Base-by-base conservation (phyloP, 1,140 invertebrate genomes). In the Drosophila rufa region DNA sequence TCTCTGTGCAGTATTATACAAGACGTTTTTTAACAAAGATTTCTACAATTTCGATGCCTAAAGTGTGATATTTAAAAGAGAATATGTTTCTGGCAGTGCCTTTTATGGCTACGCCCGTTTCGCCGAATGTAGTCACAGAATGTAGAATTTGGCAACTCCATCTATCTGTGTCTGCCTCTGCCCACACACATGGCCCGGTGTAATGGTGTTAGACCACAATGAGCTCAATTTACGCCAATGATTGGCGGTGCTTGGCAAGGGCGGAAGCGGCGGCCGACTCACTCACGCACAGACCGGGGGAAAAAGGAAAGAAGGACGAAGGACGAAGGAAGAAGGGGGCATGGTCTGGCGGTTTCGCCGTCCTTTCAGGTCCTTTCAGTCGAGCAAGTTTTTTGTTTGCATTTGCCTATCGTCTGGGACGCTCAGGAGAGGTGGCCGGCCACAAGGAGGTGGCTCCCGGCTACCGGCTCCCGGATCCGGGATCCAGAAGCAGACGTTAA, bases 191-290 rank as follows among this genome's bases (percentile, higher is more conserved):
- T 45, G 51, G 51, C 30, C 48, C 74, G 62, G 56, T 90, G 67
- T 80, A 75, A 90, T 80, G 69, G 81, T 82, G 85, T 85, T 90
- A 90, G 85, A 80, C 85, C 85, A 90, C 85, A 90, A 90, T 90
- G 81, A 90, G 85, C 85, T 90, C 85, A 90, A 90, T 90, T 90
- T 90, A 85, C 81, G 85, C 85, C 85, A 79, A 90, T 90, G 85
- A 90, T 89, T 90, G 84, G 84, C 81, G 81, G 85, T 80, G 80
- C 79, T 79, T 62, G 70, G 79, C 66, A 56, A 65, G 48, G 48
- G 53, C 70, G 60, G 57, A 53, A 58, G 53, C 55, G 19, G 57
- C 57, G 62, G 57, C 53, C 53, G 53, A 62, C 62, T 62, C 58
- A 68, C 48, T 66, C 47, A 61, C 43, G 56, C 57, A 66, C n/a